Evolutionary conservation across 2,797 vertebrate species (phyloP).

Genomic region (Momotus momota): DNA sequence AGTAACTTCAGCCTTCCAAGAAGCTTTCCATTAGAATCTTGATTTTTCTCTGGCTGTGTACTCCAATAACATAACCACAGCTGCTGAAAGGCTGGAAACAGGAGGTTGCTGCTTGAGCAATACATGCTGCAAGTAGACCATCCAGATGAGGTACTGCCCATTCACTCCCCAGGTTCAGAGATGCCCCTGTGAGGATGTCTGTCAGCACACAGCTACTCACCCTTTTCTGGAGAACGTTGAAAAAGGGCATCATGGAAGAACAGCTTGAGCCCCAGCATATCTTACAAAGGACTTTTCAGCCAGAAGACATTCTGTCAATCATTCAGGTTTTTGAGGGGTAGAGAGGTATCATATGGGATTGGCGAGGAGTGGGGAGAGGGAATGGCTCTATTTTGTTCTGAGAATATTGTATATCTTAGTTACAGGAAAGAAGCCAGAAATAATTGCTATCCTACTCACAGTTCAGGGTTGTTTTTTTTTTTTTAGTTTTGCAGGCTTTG

Average conservation of each 20-base stretch:
- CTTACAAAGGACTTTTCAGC: not conserved
- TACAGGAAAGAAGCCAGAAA: not conserved
- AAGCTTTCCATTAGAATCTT: constrained; percentile 46
- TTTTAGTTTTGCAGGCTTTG: not conserved
- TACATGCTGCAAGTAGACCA: not conserved
- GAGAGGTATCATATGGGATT: not conserved
- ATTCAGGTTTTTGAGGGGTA: not conserved
- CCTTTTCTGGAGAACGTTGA: not conserved
- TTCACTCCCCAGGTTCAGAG: not conserved
- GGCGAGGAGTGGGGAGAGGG: too few species aligned
- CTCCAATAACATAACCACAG: not conserved
- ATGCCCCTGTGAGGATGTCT: not conserved
- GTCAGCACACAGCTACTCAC: not conserved
- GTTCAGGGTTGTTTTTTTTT: not conserved
- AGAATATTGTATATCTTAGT: not conserved
- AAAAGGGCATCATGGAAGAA: not conserved
- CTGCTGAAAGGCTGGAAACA: not conserved
- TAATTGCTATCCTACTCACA: not conserved
- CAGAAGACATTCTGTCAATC: not conserved
- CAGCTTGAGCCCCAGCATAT: not conserved
- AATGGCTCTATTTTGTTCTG: not conserved
- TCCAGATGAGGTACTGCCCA: not conserved
- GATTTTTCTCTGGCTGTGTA: not conserved
- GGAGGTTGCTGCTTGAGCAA: not conserved
- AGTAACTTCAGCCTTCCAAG: constrained; percentile 46